Evolutionary conservation across 2,797 vertebrate species (phyloP).

Genomic region (Onychomys torridus): DNA sequence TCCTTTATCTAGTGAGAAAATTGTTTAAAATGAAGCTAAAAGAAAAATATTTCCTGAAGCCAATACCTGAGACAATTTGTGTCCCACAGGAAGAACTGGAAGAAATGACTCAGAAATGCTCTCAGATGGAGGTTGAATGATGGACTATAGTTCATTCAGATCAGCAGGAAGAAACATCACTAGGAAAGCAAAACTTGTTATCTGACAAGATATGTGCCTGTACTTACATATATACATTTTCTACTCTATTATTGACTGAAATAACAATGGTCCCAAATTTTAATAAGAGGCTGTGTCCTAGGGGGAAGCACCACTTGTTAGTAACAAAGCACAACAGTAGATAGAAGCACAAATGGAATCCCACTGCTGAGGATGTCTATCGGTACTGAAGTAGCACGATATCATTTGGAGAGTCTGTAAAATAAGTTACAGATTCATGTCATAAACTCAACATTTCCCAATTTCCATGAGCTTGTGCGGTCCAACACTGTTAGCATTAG

Average conservation of each 20-base stretch:
- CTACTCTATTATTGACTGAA: neutral
- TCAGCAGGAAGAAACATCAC: neutral
- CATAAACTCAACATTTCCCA: neutral
- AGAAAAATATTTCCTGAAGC: neutral
- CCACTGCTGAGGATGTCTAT: neutral
- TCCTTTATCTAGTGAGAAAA: neutral
- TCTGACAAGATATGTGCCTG: neutral
- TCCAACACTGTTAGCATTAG: neutral
- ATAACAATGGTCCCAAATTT: neutral
- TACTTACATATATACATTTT: neutral
- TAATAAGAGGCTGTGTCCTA: neutral
- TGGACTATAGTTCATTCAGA: neutral
- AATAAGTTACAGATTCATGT: neutral
- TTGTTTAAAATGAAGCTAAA: neutral
- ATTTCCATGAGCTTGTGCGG: neutral
- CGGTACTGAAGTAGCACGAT: neutral
- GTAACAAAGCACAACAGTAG: neutral
- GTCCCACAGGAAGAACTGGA: neutral
- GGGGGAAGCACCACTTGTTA: neutral
- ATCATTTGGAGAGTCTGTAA: neutral
- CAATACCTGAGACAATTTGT: constrained; percentile 4
- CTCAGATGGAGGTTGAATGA: neutral
- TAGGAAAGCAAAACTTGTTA: neutral
- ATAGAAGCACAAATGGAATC: neutral
- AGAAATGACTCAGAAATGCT: neutral